Conservation (phyloP, 2,888 invertebrate species). For the Ectropis crepuscularia region DNA sequence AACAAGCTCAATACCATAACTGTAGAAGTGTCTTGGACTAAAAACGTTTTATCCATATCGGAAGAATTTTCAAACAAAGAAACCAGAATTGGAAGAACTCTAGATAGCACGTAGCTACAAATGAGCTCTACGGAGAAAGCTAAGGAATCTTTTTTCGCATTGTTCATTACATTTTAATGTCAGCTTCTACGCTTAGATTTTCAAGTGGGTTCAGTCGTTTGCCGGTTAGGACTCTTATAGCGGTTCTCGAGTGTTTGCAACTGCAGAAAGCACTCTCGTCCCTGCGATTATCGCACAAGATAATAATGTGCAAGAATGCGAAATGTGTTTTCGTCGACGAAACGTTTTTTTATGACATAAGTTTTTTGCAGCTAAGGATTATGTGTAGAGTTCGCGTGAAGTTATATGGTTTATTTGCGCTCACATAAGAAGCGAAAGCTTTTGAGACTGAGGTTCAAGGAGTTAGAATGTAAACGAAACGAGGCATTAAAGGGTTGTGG, state of each 20-base stretch:
- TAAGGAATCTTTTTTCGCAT: constrained; percentile 29
- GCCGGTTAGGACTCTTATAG: constrained; percentile 49
- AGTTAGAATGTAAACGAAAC: too few species aligned
- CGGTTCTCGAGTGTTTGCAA: constrained; percentile 47
- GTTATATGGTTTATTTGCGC: too few species aligned
- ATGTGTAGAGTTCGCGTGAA: too few species aligned
- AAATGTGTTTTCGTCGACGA: constrained; percentile 44
- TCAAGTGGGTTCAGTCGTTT: constrained; percentile 44
- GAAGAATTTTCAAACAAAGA: constrained; percentile 24
- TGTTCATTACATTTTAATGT: constrained; percentile 36
- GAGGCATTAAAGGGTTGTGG: too few species aligned
- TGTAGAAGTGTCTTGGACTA: constrained; percentile 7
- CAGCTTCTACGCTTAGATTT: constrained; percentile 24
- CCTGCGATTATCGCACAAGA: constrained; percentile 52
- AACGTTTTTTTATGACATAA: constrained; percentile 29
- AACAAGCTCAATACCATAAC: constrained; percentile 23
- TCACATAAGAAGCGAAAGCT: too few species aligned
- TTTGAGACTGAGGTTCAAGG: too few species aligned
- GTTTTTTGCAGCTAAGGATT: constrained; percentile 7
- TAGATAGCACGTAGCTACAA: constrained; percentile 29
- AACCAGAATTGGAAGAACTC: constrained; percentile 28
- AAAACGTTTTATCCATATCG: constrained; percentile 18
- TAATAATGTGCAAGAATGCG: constrained; percentile 48
- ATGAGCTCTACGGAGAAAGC: constrained; percentile 31
- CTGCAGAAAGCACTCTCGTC: constrained; percentile 46